These are phyloP conservation scores for Hoplostethus atlanticus DNA, from an alignment of 2,797 vertebrate genomes.

Conservation along the genomic window DNA sequence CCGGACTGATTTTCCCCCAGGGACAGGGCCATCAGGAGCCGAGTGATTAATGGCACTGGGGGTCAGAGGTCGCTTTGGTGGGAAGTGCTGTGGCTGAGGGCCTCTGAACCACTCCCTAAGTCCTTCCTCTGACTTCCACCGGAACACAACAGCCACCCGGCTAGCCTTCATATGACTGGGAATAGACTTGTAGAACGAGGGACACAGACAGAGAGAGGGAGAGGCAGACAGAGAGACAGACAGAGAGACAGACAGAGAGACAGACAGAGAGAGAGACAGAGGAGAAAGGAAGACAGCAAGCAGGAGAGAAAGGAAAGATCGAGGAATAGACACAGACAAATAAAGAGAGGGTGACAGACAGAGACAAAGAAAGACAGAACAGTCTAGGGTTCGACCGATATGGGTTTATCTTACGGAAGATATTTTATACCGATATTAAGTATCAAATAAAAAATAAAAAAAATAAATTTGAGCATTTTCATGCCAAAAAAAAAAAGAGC, in stretches of 20 bases:
- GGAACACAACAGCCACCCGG: constrained; percentile 59
- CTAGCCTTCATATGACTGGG: constrained; percentile 50
- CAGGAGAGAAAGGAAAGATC: no score
- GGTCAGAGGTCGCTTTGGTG: constrained; percentile 93
- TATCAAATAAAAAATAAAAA: not conserved
- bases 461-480: not conserved
- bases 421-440: constrained; percentile 12
- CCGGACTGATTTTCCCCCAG: constrained; percentile 87
- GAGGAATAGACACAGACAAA: not conserved
- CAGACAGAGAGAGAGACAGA: not conserved
- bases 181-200: constrained; percentile 1
- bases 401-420: not conserved
- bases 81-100: constrained; percentile 88
- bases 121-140: constrained; percentile 82
- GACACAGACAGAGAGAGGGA: constrained; percentile 19
- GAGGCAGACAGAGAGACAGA: constrained; percentile 21
- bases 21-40: constrained; percentile 94
- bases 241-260: not conserved
- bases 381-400: not conserved
- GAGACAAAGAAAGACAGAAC: constrained; percentile 8
- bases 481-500: not conserved
- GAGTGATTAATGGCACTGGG: constrained; percentile 93
- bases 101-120: constrained; percentile 77
- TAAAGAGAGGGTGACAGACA: not conserved
- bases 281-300: no score